These are phyloP conservation scores for Ylistrum balloti DNA, from an alignment of 1,140 invertebrate species.

Conservation along the genomic window DNA sequence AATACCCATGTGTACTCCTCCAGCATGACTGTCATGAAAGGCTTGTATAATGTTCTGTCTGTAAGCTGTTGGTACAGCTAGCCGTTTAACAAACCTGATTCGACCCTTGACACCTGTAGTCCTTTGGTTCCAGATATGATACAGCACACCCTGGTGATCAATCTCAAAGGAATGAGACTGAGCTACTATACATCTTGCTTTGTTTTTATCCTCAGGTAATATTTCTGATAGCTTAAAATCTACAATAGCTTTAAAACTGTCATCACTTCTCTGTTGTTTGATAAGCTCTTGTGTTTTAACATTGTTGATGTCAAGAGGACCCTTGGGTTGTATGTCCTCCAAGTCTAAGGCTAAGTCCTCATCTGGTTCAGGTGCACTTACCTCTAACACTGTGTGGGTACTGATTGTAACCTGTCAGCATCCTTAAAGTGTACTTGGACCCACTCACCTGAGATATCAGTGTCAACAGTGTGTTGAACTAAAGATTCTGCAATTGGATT, in stretches of 20 bases:
- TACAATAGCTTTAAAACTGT: not conserved
- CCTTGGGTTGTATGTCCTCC: not conserved
- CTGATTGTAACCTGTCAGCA: not conserved
- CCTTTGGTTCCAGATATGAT: too few species aligned
- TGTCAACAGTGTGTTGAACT: not conserved
- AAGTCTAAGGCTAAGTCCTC: not conserved
- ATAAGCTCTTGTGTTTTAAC: not conserved
- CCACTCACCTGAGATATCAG: not conserved
- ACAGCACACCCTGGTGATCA: slow-evolving; percentile 45
- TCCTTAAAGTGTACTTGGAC: not conserved
- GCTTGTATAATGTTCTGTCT: slow-evolving; percentile 40
- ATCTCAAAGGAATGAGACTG: too few species aligned
- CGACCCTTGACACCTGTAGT: not conserved
- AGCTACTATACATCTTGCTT: slow-evolving; percentile 40
- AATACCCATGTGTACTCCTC: too few species aligned
- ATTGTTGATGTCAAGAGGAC: not conserved
- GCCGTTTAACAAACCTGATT: too few species aligned
- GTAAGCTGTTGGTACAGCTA: not conserved
- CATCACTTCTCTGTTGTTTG: not conserved
- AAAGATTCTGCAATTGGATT: not conserved
- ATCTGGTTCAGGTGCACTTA: too few species aligned
- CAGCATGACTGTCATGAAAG: too few species aligned
- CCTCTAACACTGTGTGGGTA: too few species aligned
- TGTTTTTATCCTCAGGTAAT: not conserved
- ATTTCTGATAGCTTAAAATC: not conserved